Percentiles rank a stretch among this genome's conserved stretches.
Conservation (phyloP, 1,140 invertebrate species). For the Drosophila rhopaloa region DNA sequence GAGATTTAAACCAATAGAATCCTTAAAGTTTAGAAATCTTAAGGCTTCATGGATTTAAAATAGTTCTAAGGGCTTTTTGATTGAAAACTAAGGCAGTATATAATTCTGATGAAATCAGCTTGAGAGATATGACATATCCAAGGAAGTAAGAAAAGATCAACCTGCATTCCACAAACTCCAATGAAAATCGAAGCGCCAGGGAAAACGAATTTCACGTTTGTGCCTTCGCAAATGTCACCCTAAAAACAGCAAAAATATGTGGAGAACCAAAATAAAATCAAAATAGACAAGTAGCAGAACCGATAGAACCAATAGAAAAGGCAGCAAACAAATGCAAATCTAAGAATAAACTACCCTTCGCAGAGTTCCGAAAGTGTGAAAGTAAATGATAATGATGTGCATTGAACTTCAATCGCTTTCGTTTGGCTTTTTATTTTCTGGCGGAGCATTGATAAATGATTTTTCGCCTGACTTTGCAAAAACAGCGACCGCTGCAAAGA, state of each 20-base stretch:
- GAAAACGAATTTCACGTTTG: constrained; percentile 58
- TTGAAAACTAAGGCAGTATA: no score
- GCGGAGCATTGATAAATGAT: constrained; percentile 64
- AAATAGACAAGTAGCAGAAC: constrained; percentile 40
- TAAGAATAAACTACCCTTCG: constrained; percentile 81
- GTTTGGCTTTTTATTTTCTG: constrained; percentile 5
- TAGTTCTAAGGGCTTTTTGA: no score
- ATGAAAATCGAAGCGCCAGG: constrained; percentile 44
- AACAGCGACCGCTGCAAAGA: constrained; percentile 33
- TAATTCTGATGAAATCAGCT: background rate
- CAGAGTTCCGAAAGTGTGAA: constrained; percentile 46
- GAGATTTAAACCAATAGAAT: no score
- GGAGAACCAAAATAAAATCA: constrained; percentile 59
- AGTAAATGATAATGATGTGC: constrained; percentile 81
- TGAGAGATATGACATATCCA: constrained; percentile 4
- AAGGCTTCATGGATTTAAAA: no score
- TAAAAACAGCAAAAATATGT: constrained; percentile 82
- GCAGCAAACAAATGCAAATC: constrained; percentile 56
- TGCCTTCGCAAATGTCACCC: constrained; percentile 75
- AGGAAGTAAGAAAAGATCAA: constrained; percentile 25
- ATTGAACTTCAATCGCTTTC: constrained; percentile 83
- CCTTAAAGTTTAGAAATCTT: no score
- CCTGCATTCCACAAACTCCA: constrained; percentile 35
- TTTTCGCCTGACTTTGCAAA: constrained; percentile 49
- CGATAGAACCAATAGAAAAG: constrained; percentile 27